These are phyloP conservation scores for Drosophila parthenogenetica DNA, from an alignment of 2,888 invertebrate species.

Conservation along the genomic window DNA sequence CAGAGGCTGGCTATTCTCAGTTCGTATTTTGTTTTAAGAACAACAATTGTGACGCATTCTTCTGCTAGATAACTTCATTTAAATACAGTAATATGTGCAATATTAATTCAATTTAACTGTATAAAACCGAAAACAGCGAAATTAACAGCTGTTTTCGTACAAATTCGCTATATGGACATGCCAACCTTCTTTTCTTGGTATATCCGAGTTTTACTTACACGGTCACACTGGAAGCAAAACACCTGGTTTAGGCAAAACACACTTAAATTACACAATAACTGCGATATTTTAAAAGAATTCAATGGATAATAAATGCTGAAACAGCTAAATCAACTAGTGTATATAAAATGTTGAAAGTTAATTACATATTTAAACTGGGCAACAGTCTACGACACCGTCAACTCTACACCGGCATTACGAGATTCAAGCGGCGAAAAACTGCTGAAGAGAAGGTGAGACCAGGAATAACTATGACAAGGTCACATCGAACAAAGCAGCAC, in stretches of 20 bases:
- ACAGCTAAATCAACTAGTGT: neutral
- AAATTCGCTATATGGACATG: neutral
- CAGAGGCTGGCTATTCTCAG: no score
- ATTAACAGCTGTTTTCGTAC: neutral
- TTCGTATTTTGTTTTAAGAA: no score
- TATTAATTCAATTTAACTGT: no score
- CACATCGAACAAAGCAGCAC: neutral
- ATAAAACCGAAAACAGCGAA: neutral
- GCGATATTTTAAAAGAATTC: conserved; percentile 8
- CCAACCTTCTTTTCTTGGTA: neutral
- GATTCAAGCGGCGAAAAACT: conserved; percentile 87
- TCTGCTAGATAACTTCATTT: no score
- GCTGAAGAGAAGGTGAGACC: conserved; percentile 87
- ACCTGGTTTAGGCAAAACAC: conserved; percentile 12
- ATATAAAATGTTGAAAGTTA: conserved; percentile 48
- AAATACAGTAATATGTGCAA: no score
- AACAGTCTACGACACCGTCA: conserved; percentile 23
- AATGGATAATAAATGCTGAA: conserved; percentile 12
- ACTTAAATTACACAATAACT: conserved; percentile 52
- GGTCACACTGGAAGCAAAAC: conserved; percentile 31
- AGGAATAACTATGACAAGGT: conserved; percentile 16
- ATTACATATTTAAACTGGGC: conserved; percentile 31
- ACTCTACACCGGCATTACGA: conserved; percentile 74
- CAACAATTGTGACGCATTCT: no score
- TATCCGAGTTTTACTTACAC: neutral